Conservation (phyloP, 2,113 vertebrate species). For the Eurypyga helias region DNA sequence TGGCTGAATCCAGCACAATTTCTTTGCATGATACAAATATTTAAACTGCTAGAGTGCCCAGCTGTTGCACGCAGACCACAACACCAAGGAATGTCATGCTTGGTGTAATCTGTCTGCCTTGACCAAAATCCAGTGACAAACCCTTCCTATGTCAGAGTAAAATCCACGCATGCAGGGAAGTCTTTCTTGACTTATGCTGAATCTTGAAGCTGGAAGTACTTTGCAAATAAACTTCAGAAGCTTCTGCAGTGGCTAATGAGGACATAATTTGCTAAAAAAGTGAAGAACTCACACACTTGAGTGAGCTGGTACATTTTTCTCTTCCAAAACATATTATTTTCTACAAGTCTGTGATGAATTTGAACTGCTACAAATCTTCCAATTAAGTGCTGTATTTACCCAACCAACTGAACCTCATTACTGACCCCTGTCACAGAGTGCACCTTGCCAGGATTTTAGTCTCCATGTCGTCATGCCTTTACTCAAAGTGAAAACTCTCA, state of each 20-base stretch:
- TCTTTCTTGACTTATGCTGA: not conserved
- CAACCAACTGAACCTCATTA: not conserved
- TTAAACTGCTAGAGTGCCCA: not conserved
- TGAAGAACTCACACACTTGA: not conserved
- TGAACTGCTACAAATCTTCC: not conserved
- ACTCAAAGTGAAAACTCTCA: not conserved
- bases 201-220: not conserved
- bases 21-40: constrained; percentile 1
- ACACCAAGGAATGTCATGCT: not conserved
- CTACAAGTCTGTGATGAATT: not conserved
- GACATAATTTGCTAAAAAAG: not conserved
- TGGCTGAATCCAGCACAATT: no score
- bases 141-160: not conserved
- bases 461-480: not conserved
- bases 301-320: not conserved
- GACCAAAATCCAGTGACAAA: not conserved
- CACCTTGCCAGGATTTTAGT: not conserved
- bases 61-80: not conserved
- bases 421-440: not conserved
- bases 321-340: not conserved
- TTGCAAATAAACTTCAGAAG: not conserved
- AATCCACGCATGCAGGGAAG: not conserved
- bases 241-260: not conserved
- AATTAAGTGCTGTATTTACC: not conserved
- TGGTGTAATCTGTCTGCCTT: not conserved